phyloP scores from a whole-genome alignment of 2,113 vertebrate genomes.

The Ornithorhynchus anatinus region DNA sequence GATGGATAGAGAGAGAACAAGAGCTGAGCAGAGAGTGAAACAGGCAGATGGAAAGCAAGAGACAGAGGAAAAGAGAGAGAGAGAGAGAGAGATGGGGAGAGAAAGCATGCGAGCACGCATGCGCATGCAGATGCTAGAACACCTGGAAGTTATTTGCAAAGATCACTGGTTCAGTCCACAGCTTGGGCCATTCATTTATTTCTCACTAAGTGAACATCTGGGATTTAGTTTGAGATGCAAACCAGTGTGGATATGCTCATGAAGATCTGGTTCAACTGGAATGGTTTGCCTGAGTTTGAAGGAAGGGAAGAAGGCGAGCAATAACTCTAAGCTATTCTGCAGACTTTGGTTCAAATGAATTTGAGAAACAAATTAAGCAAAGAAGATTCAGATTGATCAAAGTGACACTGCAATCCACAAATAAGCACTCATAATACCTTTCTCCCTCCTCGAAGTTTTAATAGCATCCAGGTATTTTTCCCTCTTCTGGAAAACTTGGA shows the following conservation, averaged over 20 bases:
- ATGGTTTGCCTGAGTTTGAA: constrained; percentile 18
- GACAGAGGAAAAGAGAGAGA: neutral
- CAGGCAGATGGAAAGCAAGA: neutral
- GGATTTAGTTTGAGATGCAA: constrained; percentile 51
- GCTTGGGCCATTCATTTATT: constrained; percentile 47
- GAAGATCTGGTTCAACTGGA: constrained; percentile 27
- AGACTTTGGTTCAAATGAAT: constrained; percentile 35
- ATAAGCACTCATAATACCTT: neutral
- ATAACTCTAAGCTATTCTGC: constrained; percentile 35
- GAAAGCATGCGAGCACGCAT: constrained; percentile 7
- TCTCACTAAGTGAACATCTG: constrained; percentile 57
- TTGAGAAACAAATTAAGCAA: neutral
- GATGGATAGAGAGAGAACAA: too few species aligned
- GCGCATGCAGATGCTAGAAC: constrained; percentile 44
- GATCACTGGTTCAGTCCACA: constrained; percentile 41
- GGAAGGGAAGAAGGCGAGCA: constrained; percentile 17
- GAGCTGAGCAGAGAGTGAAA: too few species aligned
- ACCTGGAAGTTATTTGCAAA: constrained; percentile 60
- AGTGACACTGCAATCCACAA: constrained; percentile 1
- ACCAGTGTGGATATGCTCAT: constrained; percentile 33
- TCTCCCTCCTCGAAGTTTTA: neutral
- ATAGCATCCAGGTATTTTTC: constrained; percentile 29
- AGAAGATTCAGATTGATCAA: constrained; percentile 6
- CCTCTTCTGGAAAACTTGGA: constrained; percentile 12
- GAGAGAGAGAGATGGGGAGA: neutral